Conservation (phyloP, 1,140 invertebrate genomes). For the Akabosia matsudoensis region DNA sequence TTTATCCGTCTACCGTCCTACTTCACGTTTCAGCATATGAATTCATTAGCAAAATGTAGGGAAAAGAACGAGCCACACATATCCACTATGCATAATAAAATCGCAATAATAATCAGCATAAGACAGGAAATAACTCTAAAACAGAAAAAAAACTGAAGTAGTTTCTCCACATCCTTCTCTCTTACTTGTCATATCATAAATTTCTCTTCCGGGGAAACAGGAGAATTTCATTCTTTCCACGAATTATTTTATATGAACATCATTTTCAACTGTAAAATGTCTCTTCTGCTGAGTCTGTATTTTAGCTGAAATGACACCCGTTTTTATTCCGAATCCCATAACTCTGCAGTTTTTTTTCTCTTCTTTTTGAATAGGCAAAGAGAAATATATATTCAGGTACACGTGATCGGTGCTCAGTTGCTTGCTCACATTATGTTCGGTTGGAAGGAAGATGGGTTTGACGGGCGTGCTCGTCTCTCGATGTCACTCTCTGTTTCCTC, state of each 20-base stretch:
- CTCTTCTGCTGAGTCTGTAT: not conserved
- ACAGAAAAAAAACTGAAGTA: not conserved
- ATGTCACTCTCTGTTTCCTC: not conserved
- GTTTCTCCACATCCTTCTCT: not conserved
- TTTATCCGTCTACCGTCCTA: no score
- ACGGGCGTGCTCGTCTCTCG: not conserved
- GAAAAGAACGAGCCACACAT: not conserved
- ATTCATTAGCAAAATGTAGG: not conserved
- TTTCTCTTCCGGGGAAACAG: not conserved
- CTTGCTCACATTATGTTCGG: not conserved
- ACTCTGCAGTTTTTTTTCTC: no score
- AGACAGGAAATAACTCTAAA: not conserved
- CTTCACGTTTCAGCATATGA: no score
- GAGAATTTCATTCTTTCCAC: not conserved
- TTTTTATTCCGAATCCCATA: no score
- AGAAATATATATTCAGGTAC: no score
- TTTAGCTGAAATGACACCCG: no score
- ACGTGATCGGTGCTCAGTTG: no score
- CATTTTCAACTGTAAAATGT: no score
- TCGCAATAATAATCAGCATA: not conserved
- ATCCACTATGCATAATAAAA: not conserved
- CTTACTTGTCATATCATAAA: not conserved
- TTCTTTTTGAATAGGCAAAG: no score
- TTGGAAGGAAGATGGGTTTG: not conserved
- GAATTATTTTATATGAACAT: not conserved